Conservation (phyloP, 2,113 vertebrate species). For the Scopus umbretta region DNA sequence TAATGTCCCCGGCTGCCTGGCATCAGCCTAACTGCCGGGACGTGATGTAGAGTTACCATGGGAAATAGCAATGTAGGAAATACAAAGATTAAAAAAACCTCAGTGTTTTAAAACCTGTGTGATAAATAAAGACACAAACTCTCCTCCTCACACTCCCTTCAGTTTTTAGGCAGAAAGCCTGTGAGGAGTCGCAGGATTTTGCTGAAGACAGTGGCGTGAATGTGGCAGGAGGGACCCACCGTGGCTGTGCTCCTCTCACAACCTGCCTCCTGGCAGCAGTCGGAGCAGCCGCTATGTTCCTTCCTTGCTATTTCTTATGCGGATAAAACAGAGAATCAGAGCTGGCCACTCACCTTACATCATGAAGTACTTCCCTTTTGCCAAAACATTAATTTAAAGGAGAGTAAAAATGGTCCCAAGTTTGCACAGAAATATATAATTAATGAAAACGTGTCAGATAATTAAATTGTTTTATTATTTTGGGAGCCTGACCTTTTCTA, state of each 20-base stretch:
- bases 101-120: neutral
- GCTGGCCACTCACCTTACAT: neutral
- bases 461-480: neutral
- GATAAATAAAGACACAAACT: neutral
- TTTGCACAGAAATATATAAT: neutral
- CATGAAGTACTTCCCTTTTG: neutral
- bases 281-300: fast-evolving
- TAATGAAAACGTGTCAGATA: neutral
- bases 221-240: fast-evolving
- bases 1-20: neutral
- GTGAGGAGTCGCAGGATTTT: neutral
- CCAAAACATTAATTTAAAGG: neutral
- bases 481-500: neutral
- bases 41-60: neutral
- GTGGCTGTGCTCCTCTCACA: neutral
- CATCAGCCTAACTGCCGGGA: neutral
- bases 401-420: neutral
- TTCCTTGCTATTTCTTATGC: neutral
- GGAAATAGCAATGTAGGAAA: neutral
- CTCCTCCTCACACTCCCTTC: neutral
- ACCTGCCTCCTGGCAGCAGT: neutral
- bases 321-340: neutral
- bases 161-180: neutral
- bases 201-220: neutral
- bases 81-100: neutral